Base-by-base conservation (phyloP, 2,113 vertebrate species). In the Misgurnus anguillicaudatus region DNA sequence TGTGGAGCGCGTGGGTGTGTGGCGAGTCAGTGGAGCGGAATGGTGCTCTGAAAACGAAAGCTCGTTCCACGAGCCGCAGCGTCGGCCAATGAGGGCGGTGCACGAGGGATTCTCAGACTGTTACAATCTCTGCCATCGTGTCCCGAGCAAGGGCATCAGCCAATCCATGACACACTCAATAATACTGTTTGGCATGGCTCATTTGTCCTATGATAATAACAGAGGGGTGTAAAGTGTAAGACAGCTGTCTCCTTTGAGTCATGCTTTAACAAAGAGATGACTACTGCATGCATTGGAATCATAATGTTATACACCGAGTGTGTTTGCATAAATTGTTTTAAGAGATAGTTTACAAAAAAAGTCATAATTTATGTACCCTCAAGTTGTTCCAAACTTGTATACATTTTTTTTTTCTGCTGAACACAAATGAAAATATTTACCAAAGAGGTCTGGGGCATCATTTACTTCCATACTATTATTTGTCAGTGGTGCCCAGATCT, bases 21-120 rank as follows among this genome's bases (percentile, higher is more conserved):
- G 66, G 86, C 85, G 86, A 82, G 78, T 70, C 76, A 89, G 86
- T 89, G 85, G 85, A 91, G 90, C 88, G 89, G 90, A 92, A 91
- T 88, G 89, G 88, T 19, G 53, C 87, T 90, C 88, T 86, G 88
- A 91, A 90, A 91, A 85, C 24, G 86, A 85, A 87, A 91, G 91
- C 89, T 88, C 87, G 88, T 89, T 88, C 88, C 89, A 83, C 86
- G 89, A 86, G 90, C 90, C 89, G 69, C 86, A 84, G 90, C 90
- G 88, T 86, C 88, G 87, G 89, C 87, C 82, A 84, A 65, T 82
- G 88, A 89, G 63, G 58, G 67, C 60, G 41, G 66, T 68, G 88
- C 88, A 89, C 85, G 88, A 90, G 88, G 89, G 88, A 90, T 89
- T 90, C 91, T 89, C 87, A 61, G 85, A 85, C 87, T 86, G 90